Conservation (phyloP, 2,797 vertebrate genomes). For the Thunnus albacares region DNA sequence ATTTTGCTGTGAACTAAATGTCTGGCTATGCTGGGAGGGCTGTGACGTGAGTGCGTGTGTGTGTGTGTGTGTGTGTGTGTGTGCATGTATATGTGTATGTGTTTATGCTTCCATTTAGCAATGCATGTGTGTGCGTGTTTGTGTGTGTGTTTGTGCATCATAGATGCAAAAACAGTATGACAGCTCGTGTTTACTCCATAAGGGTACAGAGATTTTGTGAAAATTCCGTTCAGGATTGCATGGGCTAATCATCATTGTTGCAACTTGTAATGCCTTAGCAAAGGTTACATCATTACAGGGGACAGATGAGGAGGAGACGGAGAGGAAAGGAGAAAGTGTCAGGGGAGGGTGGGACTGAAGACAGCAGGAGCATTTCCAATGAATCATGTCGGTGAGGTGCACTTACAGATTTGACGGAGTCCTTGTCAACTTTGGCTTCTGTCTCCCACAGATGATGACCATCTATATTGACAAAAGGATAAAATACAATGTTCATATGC, state of each 20-base stretch:
- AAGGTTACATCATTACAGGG: slow-evolving; percentile 84
- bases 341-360: slow-evolving; percentile 53
- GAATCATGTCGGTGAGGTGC: slow-evolving; percentile 31
- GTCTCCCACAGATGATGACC: slow-evolving; percentile 99
- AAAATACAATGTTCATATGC: slow-evolving; percentile 25
- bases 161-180: slow-evolving; percentile 60
- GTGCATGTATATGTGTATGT: neutral
- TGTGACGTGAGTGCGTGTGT: neutral
- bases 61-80: neutral
- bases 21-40: slow-evolving; percentile 55
- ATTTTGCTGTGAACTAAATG: slow-evolving; percentile 64
- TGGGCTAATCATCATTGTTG: slow-evolving; percentile 75
- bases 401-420: slow-evolving; percentile 96
- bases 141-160: neutral
- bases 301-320: slow-evolving; percentile 72
- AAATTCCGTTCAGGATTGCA: slow-evolving; percentile 86
- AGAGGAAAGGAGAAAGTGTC: slow-evolving; percentile 56
- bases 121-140: neutral
- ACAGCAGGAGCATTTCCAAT: slow-evolving; percentile 39
- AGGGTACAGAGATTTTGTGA: slow-evolving; percentile 71
- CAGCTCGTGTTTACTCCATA: slow-evolving; percentile 66
- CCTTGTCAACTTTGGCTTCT: slow-evolving; percentile 96
- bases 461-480: slow-evolving; percentile 82
- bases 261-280: slow-evolving; percentile 76
- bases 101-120: slow-evolving; percentile 12